phyloP scores from a whole-genome alignment of 2,113 vertebrate species.

The Cynocephalus volans region DNA sequence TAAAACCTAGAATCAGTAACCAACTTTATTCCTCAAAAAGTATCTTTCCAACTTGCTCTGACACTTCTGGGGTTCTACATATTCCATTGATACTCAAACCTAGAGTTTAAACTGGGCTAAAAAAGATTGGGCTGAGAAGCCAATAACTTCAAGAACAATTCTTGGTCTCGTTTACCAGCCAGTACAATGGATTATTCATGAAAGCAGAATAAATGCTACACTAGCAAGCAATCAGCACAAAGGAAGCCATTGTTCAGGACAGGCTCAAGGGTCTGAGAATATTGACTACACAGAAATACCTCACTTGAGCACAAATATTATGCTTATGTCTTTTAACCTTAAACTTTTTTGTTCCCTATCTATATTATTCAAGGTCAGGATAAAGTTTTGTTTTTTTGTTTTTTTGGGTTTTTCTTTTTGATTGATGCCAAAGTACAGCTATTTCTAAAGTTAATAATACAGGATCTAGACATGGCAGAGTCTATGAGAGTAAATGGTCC shows the following conservation, averaged over 20 bases:
- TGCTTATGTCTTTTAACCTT: not conserved
- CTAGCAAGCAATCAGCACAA: not conserved
- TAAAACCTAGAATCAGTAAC: not conserved
- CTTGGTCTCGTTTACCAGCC: constrained; percentile 50
- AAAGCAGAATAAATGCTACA: constrained; percentile 64
- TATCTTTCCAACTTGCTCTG: constrained; percentile 2
- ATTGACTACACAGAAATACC: constrained; percentile 51
- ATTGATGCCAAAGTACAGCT: not conserved
- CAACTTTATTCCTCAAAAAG: not conserved
- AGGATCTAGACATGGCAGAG: not conserved
- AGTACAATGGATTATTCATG: constrained; percentile 58
- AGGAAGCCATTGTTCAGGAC: not conserved
- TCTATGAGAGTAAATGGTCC: constrained; percentile 48
- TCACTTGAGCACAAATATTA: constrained; percentile 23
- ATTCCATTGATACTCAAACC: constrained; percentile 17
- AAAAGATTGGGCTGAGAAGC: constrained; percentile 27
- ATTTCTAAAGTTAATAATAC: constrained; percentile 44
- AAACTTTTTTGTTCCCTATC: not conserved
- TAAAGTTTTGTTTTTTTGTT: not conserved
- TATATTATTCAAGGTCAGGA: constrained; percentile 55
- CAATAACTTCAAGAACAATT: constrained; percentile 52
- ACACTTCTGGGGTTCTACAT: not conserved
- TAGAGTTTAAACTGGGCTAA: not conserved
- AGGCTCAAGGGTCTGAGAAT: not conserved
- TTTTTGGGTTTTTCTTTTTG: not conserved